phyloP scores from a whole-genome alignment of 2,113 vertebrate species.

The Eclectus roratus region DNA sequence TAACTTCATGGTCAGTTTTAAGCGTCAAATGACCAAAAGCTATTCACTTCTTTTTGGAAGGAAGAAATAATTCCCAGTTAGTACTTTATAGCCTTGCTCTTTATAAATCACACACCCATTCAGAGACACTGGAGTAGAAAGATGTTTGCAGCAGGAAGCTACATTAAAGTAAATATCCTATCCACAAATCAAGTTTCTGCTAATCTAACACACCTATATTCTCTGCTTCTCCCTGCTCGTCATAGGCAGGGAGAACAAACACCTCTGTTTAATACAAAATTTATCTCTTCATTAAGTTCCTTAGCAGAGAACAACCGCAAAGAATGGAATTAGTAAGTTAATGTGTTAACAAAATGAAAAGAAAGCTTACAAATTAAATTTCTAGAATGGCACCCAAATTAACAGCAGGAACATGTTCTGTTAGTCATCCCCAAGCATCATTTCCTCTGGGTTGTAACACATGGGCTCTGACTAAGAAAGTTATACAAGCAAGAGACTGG shows the following conservation, averaged over 20 bases:
- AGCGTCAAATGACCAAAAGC: background rate
- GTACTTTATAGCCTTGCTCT: background rate
- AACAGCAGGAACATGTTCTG: conserved; percentile 43
- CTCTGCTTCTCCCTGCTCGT: background rate
- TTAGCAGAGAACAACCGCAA: background rate
- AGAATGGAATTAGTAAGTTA: background rate
- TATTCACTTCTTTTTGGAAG: background rate
- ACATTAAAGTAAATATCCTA: background rate
- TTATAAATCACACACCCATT: background rate
- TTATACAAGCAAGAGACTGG: background rate
- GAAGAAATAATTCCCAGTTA: background rate
- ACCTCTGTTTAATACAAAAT: background rate
- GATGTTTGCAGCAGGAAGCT: background rate
- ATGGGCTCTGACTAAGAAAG: conserved; percentile 48
- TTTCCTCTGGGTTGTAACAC: conserved; percentile 52
- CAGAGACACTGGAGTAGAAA: background rate
- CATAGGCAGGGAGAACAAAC: background rate
- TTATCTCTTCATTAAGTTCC: background rate
- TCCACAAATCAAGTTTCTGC: background rate
- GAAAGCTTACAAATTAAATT: background rate
- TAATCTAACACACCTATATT: background rate
- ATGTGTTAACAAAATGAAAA: conserved; percentile 12
- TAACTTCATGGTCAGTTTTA: background rate
- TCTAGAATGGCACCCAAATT: conserved; percentile 42
- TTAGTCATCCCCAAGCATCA: conserved; percentile 40